Evolutionary conservation across 2,797 vertebrate genomes (phyloP), one percentile per base, ranked within the genome.

Genomic region (Sebastes matsubarae): DNA sequence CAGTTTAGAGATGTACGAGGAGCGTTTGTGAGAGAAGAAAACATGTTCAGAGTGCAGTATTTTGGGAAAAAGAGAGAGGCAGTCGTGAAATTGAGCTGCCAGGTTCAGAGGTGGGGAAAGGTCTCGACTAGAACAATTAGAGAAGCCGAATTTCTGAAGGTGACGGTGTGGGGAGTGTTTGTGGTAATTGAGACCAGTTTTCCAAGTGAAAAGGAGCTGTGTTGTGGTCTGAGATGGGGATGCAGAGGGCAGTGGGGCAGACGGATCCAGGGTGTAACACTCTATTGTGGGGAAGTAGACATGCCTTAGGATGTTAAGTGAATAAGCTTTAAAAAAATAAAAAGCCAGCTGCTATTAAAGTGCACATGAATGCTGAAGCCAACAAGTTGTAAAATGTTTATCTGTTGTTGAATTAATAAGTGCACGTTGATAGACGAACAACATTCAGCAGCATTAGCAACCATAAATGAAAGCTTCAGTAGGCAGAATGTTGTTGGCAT

Each of bases 161-260:
- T 38, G 63, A 68, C 65, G 52, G 55, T 36, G 8, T 57, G 32
- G 24, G 25, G 38, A 72, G 14, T 73, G 30, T 80, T 57, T 60
- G 59, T 3, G 20, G 38, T 75, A 69, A 80, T 46, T 50, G 24
- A 57, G 29, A 50, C 50, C 24, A 72, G 20, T 55, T 82, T 84
- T 65, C 18, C 12, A 34, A 68, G 57, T 38, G 9, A 42, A 65
- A 58, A 65, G 36, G 6, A 20, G 50, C 24, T 18, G 14, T 3
- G 0, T 34, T 22, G 29, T 60, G 34, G 24, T 67, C 13, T 36
- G 72, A 59, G 42, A 20, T 10, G 25, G 61, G 55, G 38, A 72
- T 7, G 11, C 8, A 27, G 59, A 75, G 38, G 38, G 32, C 55
- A 68, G 27, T 6, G 6, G 29, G 60, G 29, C 60, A 57, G 55